Conservation (phyloP, 1,140 invertebrate genomes). For the Megathymus violae region DNA sequence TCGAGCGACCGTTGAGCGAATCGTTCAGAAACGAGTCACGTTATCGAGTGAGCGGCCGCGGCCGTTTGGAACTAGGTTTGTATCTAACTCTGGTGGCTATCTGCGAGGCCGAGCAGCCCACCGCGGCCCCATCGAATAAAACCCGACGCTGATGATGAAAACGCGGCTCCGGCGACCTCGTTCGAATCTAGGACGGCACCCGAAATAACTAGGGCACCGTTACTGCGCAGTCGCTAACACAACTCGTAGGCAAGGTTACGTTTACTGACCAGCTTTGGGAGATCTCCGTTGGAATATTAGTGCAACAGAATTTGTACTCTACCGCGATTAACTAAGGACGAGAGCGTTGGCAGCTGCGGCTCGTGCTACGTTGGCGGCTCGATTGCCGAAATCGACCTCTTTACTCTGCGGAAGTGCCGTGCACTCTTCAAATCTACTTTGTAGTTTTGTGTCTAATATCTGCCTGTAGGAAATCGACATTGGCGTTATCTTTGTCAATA, state of each 20-base stretch:
- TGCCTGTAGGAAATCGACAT: not conserved
- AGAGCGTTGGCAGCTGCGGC: slow-evolving; percentile 29
- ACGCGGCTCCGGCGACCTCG: slow-evolving; percentile 71
- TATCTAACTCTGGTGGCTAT: slow-evolving; percentile 57
- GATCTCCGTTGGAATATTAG: slow-evolving; percentile 37
- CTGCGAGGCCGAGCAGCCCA: slow-evolving; percentile 63
- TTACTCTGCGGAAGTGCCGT: slow-evolving; percentile 45
- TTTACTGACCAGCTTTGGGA: slow-evolving; percentile 39
- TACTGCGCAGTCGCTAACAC: slow-evolving; percentile 74
- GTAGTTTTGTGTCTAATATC: slow-evolving; percentile 18
- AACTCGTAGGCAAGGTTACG: slow-evolving; percentile 55
- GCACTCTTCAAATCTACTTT: slow-evolving; percentile 36
- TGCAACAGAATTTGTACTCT: slow-evolving; percentile 1
- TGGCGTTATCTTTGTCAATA: no score
- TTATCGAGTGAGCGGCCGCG: slow-evolving; percentile 42
- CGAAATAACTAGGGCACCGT: slow-evolving; percentile 80
- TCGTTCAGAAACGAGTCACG: slow-evolving; percentile 49
- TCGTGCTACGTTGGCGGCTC: slow-evolving; percentile 38
- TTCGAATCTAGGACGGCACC: slow-evolving; percentile 75
- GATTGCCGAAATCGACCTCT: slow-evolving; percentile 65
- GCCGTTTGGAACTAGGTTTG: slow-evolving; percentile 27
- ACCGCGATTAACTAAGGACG: not conserved
- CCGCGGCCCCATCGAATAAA: slow-evolving; percentile 74
- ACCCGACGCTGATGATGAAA: slow-evolving; percentile 72
- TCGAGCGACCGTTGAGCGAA: slow-evolving; percentile 39